Percentiles rank a stretch among this genome's conserved stretches.
Evolutionary conservation across 2,113 vertebrate genomes (phyloP).

Genomic region (Symphodus melops): DNA sequence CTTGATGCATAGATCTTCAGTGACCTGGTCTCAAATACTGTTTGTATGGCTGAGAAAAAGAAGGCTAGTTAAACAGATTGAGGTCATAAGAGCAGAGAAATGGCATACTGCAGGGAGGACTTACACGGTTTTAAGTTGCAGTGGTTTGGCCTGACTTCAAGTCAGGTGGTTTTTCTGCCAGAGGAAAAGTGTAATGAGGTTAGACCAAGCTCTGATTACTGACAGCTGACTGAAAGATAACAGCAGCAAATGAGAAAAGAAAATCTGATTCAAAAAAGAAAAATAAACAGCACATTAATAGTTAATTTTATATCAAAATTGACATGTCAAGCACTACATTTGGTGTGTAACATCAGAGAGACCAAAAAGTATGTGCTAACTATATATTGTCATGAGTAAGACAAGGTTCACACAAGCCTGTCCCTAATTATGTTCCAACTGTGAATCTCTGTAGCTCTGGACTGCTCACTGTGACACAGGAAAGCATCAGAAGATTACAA

Average conservation of each 20-base stretch:
- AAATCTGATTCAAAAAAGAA: not conserved
- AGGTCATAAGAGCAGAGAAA: slow-evolving; percentile 47
- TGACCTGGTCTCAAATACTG: slow-evolving; percentile 16
- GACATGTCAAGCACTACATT: not conserved
- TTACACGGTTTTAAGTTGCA: slow-evolving; percentile 12
- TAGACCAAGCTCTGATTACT: not conserved
- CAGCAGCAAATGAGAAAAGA: slow-evolving; percentile 6
- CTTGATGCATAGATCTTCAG: slow-evolving; percentile 29
- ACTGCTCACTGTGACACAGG: slow-evolving; percentile 11
- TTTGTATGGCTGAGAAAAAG: slow-evolving; percentile 22
- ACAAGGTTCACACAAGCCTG: not conserved
- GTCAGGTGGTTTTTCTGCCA: not conserved
- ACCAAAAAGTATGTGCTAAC: not conserved
- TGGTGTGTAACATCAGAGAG: not conserved
- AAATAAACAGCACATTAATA: not conserved
- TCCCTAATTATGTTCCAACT: not conserved
- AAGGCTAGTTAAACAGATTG: slow-evolving; percentile 12
- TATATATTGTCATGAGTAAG: not conserved
- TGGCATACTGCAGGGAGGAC: slow-evolving; percentile 11
- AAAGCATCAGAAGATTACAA: not conserved
- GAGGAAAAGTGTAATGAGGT: not conserved
- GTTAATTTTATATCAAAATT: not conserved
- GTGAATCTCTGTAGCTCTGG: slow-evolving; percentile 38
- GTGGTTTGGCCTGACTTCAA: slow-evolving; percentile 7
- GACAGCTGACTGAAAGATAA: not conserved